A percentile compares a stretch with the other conserved stretches of the same genome.
Evolutionary conservation across 1,140 invertebrate species (phyloP).

Genomic region (Lepidurus packardi): DNA sequence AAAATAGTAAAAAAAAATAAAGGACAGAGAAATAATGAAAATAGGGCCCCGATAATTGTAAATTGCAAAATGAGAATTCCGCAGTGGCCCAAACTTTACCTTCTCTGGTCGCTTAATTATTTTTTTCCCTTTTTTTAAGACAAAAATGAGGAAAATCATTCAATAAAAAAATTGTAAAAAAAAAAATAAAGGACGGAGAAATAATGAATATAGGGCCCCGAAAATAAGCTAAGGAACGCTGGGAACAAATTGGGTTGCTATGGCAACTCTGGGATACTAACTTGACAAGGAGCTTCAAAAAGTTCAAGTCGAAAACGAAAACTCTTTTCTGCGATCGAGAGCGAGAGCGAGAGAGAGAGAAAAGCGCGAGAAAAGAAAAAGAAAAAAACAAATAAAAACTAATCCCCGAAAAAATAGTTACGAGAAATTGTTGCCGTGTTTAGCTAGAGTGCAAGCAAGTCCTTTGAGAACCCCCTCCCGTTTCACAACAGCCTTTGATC

Average conservation of each 20-base stretch:
- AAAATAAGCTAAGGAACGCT: constrained; percentile 6
- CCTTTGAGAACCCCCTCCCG: constrained; percentile 21
- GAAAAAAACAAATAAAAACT: background rate
- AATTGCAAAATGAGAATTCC: too few relatives aligned
- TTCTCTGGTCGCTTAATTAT: too few relatives aligned
- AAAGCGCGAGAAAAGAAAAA: constrained; percentile 15
- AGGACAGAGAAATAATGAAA: background rate
- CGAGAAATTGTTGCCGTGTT: constrained; percentile 6
- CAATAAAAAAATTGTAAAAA: background rate
- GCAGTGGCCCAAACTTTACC: too few relatives aligned
- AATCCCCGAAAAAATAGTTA: background rate
- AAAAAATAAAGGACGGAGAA: background rate
- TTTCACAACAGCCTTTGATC: constrained; percentile 23
- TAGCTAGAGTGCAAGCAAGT: constrained; percentile 23
- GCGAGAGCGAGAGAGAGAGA: background rate
- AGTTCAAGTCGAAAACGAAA: background rate
- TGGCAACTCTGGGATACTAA: constrained; percentile 1
- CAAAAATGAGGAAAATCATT: background rate
- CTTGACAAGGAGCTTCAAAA: background rate
- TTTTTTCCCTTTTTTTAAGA: too few relatives aligned
- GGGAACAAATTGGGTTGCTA: constrained; percentile 6
- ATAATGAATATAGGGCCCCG: background rate
- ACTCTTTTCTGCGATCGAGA: background rate
- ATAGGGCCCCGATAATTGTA: too few relatives aligned
- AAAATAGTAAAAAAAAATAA: background rate